These are phyloP conservation scores for Holacanthella duospinosa DNA, from an alignment of 2,888 invertebrate genomes.

Conservation along the genomic window DNA sequence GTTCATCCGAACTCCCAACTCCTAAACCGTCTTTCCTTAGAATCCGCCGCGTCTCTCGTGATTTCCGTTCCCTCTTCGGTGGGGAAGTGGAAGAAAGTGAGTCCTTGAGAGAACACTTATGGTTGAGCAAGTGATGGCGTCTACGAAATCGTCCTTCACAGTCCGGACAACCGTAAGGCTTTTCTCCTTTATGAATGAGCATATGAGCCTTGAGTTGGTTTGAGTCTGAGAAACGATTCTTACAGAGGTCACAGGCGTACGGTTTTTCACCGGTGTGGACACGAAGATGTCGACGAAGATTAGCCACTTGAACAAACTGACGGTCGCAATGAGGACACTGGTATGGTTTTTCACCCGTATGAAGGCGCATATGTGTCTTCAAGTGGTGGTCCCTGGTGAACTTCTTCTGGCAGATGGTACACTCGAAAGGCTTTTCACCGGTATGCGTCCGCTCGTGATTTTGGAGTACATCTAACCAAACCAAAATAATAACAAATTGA, in stretches of 20 bases:
- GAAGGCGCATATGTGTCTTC: slow-evolving; percentile 83
- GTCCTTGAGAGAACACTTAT: slow-evolving; percentile 52
- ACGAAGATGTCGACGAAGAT: slow-evolving; percentile 72
- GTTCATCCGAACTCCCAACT: slow-evolving; percentile 6
- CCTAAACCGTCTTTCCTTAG: slow-evolving; percentile 41
- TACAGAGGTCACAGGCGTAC: slow-evolving; percentile 74
- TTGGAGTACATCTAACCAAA: slow-evolving; percentile 58
- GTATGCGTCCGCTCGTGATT: slow-evolving; percentile 91
- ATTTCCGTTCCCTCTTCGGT: slow-evolving; percentile 43
- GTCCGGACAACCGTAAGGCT: slow-evolving; percentile 70
- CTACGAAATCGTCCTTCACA: slow-evolving; percentile 71
- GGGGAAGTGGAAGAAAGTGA: neutral
- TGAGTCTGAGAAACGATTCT: slow-evolving; percentile 77
- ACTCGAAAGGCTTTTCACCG: slow-evolving; percentile 88
- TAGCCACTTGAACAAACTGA: slow-evolving; percentile 87
- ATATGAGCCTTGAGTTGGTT: slow-evolving; percentile 84
- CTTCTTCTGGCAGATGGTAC: slow-evolving; percentile 79
- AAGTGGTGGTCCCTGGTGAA: slow-evolving; percentile 88
- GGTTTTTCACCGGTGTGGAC: slow-evolving; percentile 88
- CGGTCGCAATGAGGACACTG: slow-evolving; percentile 83
- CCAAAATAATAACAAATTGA: neutral
- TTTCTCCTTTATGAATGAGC: slow-evolving; percentile 79
- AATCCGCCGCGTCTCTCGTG: slow-evolving; percentile 48
- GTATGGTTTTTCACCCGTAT: slow-evolving; percentile 88
- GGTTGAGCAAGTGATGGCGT: slow-evolving; percentile 74